Evolutionary conservation across 2,888 invertebrate species (phyloP).

Genomic region (Flexamia atlantica): DNA sequence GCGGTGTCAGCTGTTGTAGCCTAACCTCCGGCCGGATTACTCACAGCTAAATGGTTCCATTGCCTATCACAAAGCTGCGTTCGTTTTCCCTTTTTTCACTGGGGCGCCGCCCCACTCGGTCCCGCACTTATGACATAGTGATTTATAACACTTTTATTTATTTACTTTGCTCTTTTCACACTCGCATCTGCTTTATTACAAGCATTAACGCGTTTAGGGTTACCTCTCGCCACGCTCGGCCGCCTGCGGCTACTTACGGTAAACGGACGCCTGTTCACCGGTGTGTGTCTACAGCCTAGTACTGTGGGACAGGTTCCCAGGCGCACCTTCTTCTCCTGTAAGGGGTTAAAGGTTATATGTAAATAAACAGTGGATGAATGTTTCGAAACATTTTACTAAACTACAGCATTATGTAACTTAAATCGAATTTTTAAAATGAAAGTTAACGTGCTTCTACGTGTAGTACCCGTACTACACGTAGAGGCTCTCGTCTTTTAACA

Average conservation of each 20-base stretch:
- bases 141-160: slow-evolving; percentile 58
- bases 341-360: too few relatives aligned
- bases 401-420: too few relatives aligned
- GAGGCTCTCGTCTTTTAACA: too few relatives aligned
- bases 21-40: slow-evolving; percentile 80
- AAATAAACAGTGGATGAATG: too few relatives aligned
- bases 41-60: slow-evolving; percentile 85
- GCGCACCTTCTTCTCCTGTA: too few relatives aligned
- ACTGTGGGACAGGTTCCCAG: too few relatives aligned
- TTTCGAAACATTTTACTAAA: too few relatives aligned
- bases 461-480: too few relatives aligned
- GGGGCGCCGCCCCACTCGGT: slow-evolving; percentile 50
- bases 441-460: too few relatives aligned
- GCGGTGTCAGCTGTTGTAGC: slow-evolving; percentile 72
- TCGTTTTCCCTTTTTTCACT: slow-evolving; percentile 41
- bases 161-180: slow-evolving; percentile 57
- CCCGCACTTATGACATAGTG: slow-evolving; percentile 56
- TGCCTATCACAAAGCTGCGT: slow-evolving; percentile 73
- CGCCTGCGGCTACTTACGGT: not conserved
- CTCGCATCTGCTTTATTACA: slow-evolving; percentile 52
- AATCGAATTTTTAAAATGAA: too few relatives aligned
- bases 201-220: slow-evolving; percentile 57
- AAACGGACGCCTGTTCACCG: too few relatives aligned
- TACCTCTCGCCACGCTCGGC: slow-evolving; percentile 19
- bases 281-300: too few relatives aligned